Base-by-base conservation (phyloP, 2,113 vertebrate species). In the Pimephales promelas region DNA sequence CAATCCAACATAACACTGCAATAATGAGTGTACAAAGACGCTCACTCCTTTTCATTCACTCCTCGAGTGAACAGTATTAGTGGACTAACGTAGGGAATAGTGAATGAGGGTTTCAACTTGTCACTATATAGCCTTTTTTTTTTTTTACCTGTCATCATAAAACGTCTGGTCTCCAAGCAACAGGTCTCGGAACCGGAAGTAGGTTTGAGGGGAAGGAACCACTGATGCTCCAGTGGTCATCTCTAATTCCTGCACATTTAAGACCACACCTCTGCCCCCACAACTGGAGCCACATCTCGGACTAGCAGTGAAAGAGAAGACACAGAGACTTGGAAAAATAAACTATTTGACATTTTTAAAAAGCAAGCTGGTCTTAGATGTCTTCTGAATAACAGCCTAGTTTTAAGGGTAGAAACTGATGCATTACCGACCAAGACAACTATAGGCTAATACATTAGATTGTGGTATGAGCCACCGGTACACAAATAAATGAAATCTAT, bases 121-220 rank as follows among this genome's bases (percentile, higher is more conserved):
- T 34, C 34, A 34, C 4, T 34, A 34, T 34, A 3, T 34, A 34
- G 34, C 34, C 34, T 34, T 4, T 34, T 34, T 34, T 34, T 34
- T 34, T 31, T 31, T 1, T 40, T 40, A 98, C 97, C 96, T 97
- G 94, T 98, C 97, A 70, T 97, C 95, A 56, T 95, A 96, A 94
- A 96, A 97, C 87, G 92, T 94, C 88, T 97, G 97, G 88, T 98
- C 97, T 59, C 97, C 97, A 5, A 98, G 93, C 85, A 98, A 94
- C 92, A 98, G 87, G 90, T 98, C 97, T 86, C 96, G 94, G 91
- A 98, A 97, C 78, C 97, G 92, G 90, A 97, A 96, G 88, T 96
- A 95, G 70, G 95, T 96, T 5, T 96, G 96, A 40, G 98, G 94
- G 56, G 97, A 96, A 7, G 95, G 96, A 61, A 97, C 97, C 86